A percentile compares a stretch with the other conserved stretches of the same genome.
These are phyloP conservation scores for Nannoperca obscura DNA, from an alignment of 2,797 vertebrate genomes.

Conservation along the genomic window DNA sequence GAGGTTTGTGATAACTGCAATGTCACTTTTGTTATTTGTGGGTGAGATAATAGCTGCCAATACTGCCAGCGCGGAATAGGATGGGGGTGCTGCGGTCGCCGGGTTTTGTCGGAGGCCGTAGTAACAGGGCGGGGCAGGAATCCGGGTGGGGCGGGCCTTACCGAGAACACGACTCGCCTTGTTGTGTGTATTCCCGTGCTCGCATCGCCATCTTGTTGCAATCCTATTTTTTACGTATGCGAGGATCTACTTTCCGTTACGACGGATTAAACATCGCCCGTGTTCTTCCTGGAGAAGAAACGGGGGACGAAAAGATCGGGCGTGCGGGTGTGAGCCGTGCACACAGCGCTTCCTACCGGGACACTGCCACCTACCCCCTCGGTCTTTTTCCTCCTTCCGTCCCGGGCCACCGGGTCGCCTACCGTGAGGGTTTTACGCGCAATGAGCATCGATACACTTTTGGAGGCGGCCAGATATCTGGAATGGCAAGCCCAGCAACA, in stretches of 20 bases:
- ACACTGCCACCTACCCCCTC: constrained; percentile 58
- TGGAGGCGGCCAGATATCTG: constrained; percentile 97
- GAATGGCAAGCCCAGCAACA: constrained; percentile 98
- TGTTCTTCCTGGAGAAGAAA: constrained; percentile 36
- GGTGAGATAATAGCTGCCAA: accelerated
- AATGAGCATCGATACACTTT: constrained; percentile 97
- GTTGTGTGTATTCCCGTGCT: constrained; percentile 97
- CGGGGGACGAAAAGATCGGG: constrained; percentile 37
- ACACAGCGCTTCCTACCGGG: constrained; percentile 62
- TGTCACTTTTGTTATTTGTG: accelerated
- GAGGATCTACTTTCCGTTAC: constrained; percentile 84
- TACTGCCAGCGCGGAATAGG: background rate
- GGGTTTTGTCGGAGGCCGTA: constrained; percentile 72
- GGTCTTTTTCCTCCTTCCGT: constrained; percentile 70
- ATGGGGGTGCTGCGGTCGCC: constrained; percentile 11
- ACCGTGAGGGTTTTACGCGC: constrained; percentile 80
- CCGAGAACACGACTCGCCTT: constrained; percentile 90
- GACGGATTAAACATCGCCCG: constrained; percentile 55
- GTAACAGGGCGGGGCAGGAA: constrained; percentile 81
- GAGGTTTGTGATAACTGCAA: accelerated
- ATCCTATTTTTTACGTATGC: constrained; percentile 88
- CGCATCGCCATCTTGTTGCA: constrained; percentile 98
- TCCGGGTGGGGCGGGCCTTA: constrained; percentile 77
- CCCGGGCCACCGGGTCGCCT: constrained; percentile 78
- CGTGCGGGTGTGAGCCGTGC: constrained; percentile 56